Base-by-base conservation (phyloP, 2,113 vertebrate genomes). In the Cavia porcellus region DNA sequence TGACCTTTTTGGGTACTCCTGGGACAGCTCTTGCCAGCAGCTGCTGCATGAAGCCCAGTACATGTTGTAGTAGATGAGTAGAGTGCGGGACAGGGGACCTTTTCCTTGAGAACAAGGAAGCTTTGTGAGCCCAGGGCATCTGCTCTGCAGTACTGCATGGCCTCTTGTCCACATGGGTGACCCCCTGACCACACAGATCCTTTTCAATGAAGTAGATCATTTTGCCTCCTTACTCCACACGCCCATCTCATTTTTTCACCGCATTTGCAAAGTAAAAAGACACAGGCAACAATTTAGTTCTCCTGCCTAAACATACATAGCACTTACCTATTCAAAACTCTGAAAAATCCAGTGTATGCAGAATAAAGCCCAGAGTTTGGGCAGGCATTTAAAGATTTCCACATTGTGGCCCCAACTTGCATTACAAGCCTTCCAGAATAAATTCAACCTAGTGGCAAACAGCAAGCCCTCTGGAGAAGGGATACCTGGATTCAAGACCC, bases 81-180 rank as follows among this genome's bases (percentile, higher is more conserved):
- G 74, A 81, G 30, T 35, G 9, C 50, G 35, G 61, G 64, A 47
- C 57, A 82, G 89, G 80, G 45, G 3, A 61, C 17, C 72, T 89
- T 92, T 82, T 80, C 96, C 64, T 70, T 96, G 64, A 68, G 70
- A 62, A 94, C 85, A 96, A 86, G 89, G 72, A 55, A 24, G 59
- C 13, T 20, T 86, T 94, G 89, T 82, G 85, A 86, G 57, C 25
- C 17, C 15, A 19, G 25, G 30, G 35, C 55, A 15, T 86, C 81
- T n/a, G 11, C 89, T 82, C 89, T 55, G 72, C 42, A 47, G 32
- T 8, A 59, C 50, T 45, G 62, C 32, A 6, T 3, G 9, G 42
- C 38, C 70, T 89, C 79, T 81, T 92, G 84, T 94, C 84, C 38
- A 3, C 70, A 66, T 1, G 38, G 32, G 72, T 42, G 92, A 4